Evolutionary conservation across 2,113 vertebrate genomes (phyloP), one percentile per base, ranked within the genome.

Genomic region (Psophia crepitans): DNA sequence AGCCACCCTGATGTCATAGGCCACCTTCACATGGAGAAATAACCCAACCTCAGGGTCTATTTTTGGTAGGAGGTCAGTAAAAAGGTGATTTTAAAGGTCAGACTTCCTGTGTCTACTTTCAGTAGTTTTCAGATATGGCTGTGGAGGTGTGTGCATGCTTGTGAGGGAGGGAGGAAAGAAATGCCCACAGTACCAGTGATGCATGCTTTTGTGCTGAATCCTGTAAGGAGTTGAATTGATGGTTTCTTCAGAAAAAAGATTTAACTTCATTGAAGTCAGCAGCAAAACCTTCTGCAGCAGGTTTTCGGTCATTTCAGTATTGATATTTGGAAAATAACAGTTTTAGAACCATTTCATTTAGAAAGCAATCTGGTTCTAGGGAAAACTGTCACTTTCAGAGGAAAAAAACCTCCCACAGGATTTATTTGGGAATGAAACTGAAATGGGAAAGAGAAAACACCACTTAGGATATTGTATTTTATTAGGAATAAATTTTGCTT

Each of bases 401-500:
- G 4, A 1, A 26, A 32, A 46, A 37, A 37, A 18, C 22, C 0
- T n/a, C 2, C 6, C 26, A 44, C 5, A 58, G n/a, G 19, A 53
- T 68, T 58, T 89, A 53, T 71, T 73, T 65, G 1, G 20, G 43
- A 87, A 37, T 64, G 12, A 63, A 61, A 69, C 32, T 26, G n/a
- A 74, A 89, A 63, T 10, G 58, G 23, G 12, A 60, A 84, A 69
- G 12, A 46, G 9, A 54, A 93, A 73, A 77, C 53, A 9, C 14
- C 22, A 27, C 30, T 5, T 44, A 51, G 8, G 54, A 77, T 48
- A 78, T 32, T 80, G 21, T 32, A 4, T 65, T 71, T 68, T 65
- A 32, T 73, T 84, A 28, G 21, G 6, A 87, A 77, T 78, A 89
- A 63, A 18, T 51, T 87, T 84, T 84, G 23, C 26, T 70, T 84